These are phyloP conservation scores for Bembecia ichneumoniformis DNA, from an alignment of 2,888 invertebrate species.

Conservation along the genomic window DNA sequence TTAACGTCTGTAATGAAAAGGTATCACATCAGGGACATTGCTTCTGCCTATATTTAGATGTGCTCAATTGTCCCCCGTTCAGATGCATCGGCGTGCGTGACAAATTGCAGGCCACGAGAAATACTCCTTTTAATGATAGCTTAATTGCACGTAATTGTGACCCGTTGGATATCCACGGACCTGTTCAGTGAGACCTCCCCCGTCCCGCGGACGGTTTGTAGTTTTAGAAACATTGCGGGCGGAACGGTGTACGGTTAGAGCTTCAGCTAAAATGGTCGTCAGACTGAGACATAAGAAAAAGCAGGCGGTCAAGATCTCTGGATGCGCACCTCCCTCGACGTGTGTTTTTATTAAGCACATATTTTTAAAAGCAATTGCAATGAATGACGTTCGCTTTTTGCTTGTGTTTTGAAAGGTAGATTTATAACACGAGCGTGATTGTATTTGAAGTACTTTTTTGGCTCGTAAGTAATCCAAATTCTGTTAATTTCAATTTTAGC, in stretches of 20 bases:
- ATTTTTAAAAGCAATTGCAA: background rate
- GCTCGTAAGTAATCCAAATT: too few relatives aligned
- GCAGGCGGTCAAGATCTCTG: background rate
- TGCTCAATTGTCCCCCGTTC: background rate
- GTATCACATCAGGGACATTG: background rate
- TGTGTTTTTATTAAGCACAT: background rate
- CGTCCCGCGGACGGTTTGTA: background rate
- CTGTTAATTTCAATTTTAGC: too few relatives aligned
- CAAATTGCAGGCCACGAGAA: constrained; percentile 36
- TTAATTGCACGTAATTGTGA: constrained; percentile 44
- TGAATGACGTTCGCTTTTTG: background rate
- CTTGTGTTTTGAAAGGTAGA: background rate
- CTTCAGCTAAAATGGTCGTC: background rate
- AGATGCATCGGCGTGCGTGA: constrained; percentile 32
- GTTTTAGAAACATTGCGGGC: background rate
- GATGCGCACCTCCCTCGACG: background rate
- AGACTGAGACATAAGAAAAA: background rate
- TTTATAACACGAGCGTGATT: background rate
- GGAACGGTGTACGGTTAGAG: background rate
- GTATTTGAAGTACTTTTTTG: too few relatives aligned
- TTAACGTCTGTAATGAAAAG: background rate
- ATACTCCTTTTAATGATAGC: constrained; percentile 35
- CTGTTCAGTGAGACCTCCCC: background rate
- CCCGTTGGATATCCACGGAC: background rate
- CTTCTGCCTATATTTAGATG: background rate